phyloP scores from a whole-genome alignment of 2,797 vertebrate species.

The Lepus townsendii region DNA sequence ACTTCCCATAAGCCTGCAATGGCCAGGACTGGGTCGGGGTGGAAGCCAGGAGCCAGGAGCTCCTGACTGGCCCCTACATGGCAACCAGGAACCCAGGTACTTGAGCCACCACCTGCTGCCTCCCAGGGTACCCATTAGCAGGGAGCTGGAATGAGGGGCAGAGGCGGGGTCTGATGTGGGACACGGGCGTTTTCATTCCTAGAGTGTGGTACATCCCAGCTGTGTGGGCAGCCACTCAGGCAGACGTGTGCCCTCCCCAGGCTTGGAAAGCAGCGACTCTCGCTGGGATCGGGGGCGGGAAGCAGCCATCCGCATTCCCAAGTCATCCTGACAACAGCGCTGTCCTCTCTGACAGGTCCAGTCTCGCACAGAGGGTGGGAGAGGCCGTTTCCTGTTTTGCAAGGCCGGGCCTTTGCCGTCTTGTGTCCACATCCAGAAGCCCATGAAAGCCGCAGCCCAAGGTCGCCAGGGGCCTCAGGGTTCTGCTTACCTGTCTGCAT shows the following conservation, averaged over 20 bases:
- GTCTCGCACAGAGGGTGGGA: neutral
- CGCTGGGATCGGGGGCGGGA: neutral
- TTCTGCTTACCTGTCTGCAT: neutral
- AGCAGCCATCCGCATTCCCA: neutral
- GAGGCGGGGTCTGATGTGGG: too few species aligned
- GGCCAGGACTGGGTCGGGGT: too few species aligned
- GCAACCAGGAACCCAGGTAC: too few species aligned
- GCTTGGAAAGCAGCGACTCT: neutral
- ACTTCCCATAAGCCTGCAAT: too few species aligned
- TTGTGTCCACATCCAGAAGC: neutral
- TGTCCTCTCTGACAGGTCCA: neutral
- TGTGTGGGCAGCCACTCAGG: neutral
- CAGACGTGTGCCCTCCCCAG: neutral
- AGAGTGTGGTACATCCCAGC: neutral
- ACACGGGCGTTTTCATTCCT: too few species aligned
- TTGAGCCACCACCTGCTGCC: too few species aligned
- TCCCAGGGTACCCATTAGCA: too few species aligned
- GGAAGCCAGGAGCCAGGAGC: too few species aligned
- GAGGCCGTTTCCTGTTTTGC: neutral
- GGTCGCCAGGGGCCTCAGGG: neutral
- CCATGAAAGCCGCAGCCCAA: constrained; percentile 35
- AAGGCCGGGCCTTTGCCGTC: constrained; percentile 6
- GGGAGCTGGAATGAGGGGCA: too few species aligned
- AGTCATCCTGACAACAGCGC: neutral
- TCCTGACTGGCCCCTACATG: too few species aligned